Conservation (phyloP, 1,140 invertebrate species). For the Saccostrea cuccullata region DNA sequence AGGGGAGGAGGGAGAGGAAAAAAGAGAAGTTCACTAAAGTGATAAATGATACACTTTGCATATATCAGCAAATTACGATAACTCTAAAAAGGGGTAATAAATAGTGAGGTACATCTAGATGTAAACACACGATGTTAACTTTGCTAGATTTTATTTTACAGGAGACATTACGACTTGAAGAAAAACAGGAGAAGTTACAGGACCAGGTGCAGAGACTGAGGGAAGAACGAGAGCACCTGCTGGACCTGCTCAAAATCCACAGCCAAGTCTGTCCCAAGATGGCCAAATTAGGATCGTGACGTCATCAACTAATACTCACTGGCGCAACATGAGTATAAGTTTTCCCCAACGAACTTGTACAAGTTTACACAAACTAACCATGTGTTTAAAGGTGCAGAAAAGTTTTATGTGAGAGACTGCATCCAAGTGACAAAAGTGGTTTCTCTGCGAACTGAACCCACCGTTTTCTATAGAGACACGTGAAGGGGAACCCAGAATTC, state of each 20-base stretch:
- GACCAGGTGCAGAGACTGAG: conserved; percentile 60
- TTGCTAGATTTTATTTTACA: conserved; percentile 47
- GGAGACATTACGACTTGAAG: conserved; percentile 62
- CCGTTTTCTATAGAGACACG: neutral
- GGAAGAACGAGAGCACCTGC: conserved; percentile 63
- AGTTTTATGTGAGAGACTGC: neutral
- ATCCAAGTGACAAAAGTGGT: neutral
- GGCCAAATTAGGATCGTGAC: conserved; percentile 6
- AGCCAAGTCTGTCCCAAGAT: conserved; percentile 64
- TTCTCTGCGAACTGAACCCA: neutral
- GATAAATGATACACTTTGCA: no score
- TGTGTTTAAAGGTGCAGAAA: neutral
- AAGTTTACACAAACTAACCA: neutral
- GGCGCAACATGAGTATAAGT: neutral
- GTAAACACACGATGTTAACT: no score
- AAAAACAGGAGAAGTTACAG: conserved; percentile 55
- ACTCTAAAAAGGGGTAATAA: no score
- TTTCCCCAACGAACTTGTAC: neutral
- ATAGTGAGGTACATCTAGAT: no score
- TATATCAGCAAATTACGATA: no score
- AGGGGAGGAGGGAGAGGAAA: no score
- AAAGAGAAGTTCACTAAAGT: no score
- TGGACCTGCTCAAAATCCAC: conserved; percentile 64
- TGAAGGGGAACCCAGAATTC: neutral
- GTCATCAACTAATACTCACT: neutral